Conservation (phyloP, 2,113 vertebrate genomes). For the Myotis lucifugus region DNA sequence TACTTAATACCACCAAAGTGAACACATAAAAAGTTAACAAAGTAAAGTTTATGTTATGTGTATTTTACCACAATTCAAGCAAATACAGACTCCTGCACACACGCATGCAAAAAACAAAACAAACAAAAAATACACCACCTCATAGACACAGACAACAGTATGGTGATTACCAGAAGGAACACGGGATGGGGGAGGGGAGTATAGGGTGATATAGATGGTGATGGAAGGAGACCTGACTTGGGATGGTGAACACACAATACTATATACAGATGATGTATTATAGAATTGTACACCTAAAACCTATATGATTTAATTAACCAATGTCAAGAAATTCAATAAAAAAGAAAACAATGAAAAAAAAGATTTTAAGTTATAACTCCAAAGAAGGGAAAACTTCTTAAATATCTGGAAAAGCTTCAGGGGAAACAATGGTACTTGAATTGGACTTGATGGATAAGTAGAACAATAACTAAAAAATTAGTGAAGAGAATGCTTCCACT, state of each 20-base stretch:
- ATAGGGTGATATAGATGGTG: neutral
- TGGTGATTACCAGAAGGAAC: neutral
- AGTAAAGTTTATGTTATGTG: neutral
- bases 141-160: neutral
- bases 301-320: neutral
- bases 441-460: neutral
- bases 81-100: too few species aligned
- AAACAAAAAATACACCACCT: neutral
- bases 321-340: neutral
- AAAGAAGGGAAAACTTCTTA: neutral
- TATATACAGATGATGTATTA: neutral
- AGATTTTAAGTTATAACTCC: neutral
- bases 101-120: neutral
- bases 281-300: neutral
- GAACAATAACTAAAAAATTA: neutral
- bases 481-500: neutral
- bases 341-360: neutral
- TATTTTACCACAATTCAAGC: neutral
- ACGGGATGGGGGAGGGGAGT: neutral
- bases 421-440: neutral
- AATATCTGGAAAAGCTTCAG: neutral
- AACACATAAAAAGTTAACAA: neutral
- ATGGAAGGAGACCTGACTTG: neutral
- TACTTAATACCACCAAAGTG: neutral
- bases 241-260: neutral